Evolutionary conservation across 1,140 invertebrate genomes (phyloP), one percentile per base, ranked within the genome.

Genomic region (Rhyacophila brunnea): DNA sequence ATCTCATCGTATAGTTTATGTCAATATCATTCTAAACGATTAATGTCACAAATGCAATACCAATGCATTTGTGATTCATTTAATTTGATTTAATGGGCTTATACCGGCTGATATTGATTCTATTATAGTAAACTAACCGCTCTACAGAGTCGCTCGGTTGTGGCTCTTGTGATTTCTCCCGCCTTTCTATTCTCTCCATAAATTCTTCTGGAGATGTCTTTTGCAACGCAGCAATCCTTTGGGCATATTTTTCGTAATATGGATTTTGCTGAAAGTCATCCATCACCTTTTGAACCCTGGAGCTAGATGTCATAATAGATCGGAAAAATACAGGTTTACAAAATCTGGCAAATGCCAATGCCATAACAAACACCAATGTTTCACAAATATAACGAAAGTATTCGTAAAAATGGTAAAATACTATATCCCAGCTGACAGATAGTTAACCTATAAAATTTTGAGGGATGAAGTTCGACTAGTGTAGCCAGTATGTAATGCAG

Each of bases 171-270:
- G 78, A 68, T 68, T 75, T 77, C 60, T 81, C 79, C 52, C 83
- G 79, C 6, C 80, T 74, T 68, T 87, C 86, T 15, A 90, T 73
- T 62, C 83, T 81, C 46, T 82, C 71, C n/a, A 88, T 62, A 68
- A 92, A 90, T 68, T 91, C 86, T 58, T 88, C 85, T 0, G 90
- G 88, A 38, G 84, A 85, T 0, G 83, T 87, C 73, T 89, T 75
- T 70, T 93, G 89, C 28, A 91, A 66, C 54, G 82, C 76, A 1
- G 87, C 81, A 58, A 93, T 91, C 71, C 92, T 91, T 1, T 81
- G 70, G 0, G 89, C 86, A 75, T 94, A 94, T 71, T 93, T 94
- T 14, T 87, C 84, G 68, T 80, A 93, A 69, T 88, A 93, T 1
- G 90, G 89, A 81, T 93, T 94, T 6, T 74, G 81, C 72, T 86